Evolutionary conservation across 1,140 invertebrate species (phyloP).

Genomic region (Monomorium pharaonis): DNA sequence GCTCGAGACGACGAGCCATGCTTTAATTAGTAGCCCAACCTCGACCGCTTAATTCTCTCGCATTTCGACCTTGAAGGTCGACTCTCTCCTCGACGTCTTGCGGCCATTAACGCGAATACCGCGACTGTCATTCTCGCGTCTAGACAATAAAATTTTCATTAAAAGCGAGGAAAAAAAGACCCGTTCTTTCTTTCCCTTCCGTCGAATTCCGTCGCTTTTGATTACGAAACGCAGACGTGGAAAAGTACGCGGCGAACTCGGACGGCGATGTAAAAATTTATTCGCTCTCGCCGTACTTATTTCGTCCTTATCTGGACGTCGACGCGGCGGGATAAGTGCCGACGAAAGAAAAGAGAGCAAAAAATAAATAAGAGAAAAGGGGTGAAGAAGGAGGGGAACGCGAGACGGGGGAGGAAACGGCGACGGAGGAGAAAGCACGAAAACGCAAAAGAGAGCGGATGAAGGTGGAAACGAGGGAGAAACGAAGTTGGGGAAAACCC

Average conservation of each 20-base stretch:
- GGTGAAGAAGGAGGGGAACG: too few relatives aligned
- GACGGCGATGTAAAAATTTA: constrained; percentile 53
- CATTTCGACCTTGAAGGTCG: constrained; percentile 42
- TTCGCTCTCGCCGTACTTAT: constrained; percentile 41
- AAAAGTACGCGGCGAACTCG: constrained; percentile 28
- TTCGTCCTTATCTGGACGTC: constrained; percentile 34
- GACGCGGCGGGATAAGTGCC: constrained; percentile 44
- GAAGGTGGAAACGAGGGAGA: not conserved
- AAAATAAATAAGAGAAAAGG: constrained; percentile 7
- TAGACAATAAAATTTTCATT: constrained; percentile 34
- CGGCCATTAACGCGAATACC: constrained; percentile 11
- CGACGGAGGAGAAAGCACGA: constrained; percentile 45
- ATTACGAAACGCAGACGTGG: constrained; percentile 26
- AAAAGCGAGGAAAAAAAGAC: constrained; percentile 4
- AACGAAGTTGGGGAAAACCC: constrained; percentile 50
- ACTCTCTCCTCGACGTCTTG: constrained; percentile 9
- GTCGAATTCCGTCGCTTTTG: constrained; percentile 32
- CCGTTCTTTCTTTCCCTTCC: not conserved
- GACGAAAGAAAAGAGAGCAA: constrained; percentile 27
- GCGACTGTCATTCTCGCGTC: not conserved
- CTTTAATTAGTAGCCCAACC: constrained; percentile 67
- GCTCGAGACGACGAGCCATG: constrained; percentile 43
- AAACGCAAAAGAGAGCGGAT: constrained; percentile 23
- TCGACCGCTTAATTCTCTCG: constrained; percentile 53
- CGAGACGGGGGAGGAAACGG: not conserved